Evolutionary conservation across 2,113 vertebrate species (phyloP).

Genomic region (Ahaetulla prasina): DNA sequence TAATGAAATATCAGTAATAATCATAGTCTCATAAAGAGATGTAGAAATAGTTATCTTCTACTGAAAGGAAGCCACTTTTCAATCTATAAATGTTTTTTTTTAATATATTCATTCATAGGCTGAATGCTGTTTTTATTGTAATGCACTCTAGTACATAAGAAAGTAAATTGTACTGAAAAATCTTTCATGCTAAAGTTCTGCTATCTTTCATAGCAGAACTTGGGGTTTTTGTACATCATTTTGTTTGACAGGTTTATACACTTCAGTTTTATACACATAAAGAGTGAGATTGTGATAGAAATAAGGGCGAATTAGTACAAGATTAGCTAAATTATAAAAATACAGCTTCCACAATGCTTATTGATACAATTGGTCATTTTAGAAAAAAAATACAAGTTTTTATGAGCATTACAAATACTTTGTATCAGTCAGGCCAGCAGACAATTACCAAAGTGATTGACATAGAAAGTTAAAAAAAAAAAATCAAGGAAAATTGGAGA

Average conservation of each 20-base stretch:
- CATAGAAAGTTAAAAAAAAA: too few relatives aligned
- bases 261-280: not conserved
- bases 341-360: not conserved
- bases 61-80: not conserved
- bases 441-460: too few relatives aligned
- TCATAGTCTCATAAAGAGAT: not conserved
- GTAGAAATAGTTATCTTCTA: not conserved
- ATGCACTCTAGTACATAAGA: not conserved
- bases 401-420: not conserved
- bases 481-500: too few relatives aligned
- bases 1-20: not conserved
- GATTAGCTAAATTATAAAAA: not conserved
- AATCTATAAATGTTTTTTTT: not conserved
- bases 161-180: not conserved
- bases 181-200: not conserved
- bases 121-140: not conserved
- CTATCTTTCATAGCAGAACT: too few relatives aligned
- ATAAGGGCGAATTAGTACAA: not conserved
- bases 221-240: not conserved
- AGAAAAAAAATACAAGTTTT: not conserved
- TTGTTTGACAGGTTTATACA: not conserved
- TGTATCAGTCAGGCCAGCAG: not conserved
- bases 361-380: not conserved
- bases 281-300: not conserved
- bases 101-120: not conserved